phyloP scores from a whole-genome alignment of 2,797 vertebrate species.

The Odontamblyopus rebecca region DNA sequence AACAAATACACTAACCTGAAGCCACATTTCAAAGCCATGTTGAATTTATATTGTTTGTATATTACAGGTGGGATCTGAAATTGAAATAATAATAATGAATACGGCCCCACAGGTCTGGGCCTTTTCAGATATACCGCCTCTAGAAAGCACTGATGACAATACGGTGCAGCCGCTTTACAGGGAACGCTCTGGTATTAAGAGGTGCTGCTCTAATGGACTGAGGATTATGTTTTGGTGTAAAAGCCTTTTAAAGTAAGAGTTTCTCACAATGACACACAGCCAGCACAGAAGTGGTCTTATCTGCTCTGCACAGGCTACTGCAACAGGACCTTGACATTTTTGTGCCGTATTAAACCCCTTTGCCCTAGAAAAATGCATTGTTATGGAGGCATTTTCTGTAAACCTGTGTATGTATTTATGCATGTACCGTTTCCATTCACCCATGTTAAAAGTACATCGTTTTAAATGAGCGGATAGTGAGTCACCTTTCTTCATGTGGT shows the following conservation, averaged over 20 bases:
- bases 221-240: constrained; percentile 37
- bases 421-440: not conserved
- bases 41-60: constrained; percentile 6
- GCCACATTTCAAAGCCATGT: constrained; percentile 1
- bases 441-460: constrained; percentile 11
- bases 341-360: constrained; percentile 12
- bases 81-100: constrained; percentile 7
- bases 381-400: constrained; percentile 7
- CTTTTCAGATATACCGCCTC: constrained; percentile 15
- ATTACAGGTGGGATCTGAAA: constrained; percentile 5
- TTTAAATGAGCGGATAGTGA: constrained; percentile 20
- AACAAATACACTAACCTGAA: not conserved
- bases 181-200: constrained; percentile 24
- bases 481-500: constrained; percentile 5
- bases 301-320: constrained; percentile 8
- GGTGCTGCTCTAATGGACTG: constrained; percentile 46
- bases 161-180: constrained; percentile 19
- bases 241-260: constrained; percentile 47
- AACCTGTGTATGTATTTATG: constrained; percentile 16
- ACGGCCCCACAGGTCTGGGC: not conserved
- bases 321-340: constrained; percentile 16
- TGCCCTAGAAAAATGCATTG: not conserved
- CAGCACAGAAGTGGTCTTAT: constrained; percentile 23
- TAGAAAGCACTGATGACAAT: constrained; percentile 22
- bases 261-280: constrained; percentile 32